Evolutionary conservation across 1,140 invertebrate genomes (phyloP).

Genomic region (Coboldia fuscipes): DNA sequence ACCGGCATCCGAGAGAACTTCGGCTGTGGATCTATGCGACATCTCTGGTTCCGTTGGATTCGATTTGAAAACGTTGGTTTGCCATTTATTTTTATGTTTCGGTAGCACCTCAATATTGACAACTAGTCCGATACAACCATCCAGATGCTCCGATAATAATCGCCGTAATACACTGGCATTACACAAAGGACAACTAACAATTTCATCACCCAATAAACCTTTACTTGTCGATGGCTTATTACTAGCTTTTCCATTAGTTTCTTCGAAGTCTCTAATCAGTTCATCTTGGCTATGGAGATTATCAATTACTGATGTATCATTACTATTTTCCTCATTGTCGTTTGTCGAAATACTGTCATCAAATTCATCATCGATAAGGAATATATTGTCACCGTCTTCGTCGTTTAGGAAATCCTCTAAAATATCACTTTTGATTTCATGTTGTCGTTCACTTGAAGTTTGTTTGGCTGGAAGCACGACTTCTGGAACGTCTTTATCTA

Average conservation of each 20-base stretch:
- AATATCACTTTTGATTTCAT: constrained; percentile 13
- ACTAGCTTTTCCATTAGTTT: constrained; percentile 8
- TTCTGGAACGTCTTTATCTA: constrained; percentile 2
- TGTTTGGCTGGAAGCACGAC: too few relatives aligned
- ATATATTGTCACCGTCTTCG: constrained; percentile 11
- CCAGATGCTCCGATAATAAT: constrained; percentile 12
- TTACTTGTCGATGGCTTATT: background rate
- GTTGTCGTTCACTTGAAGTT: constrained; percentile 8
- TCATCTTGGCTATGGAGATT: constrained; percentile 8
- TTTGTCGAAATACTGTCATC: constrained; percentile 8
- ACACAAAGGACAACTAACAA: constrained; percentile 22
- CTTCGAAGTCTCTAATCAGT: constrained; percentile 12
- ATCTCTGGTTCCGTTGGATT: too few relatives aligned
- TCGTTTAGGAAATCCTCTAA: constrained; percentile 9
- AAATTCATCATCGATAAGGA: constrained; percentile 16
- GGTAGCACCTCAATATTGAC: too few relatives aligned
- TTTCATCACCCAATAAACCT: constrained; percentile 8
- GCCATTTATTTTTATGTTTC: too few relatives aligned
- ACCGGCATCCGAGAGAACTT: too few relatives aligned
- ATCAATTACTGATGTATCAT: constrained; percentile 12
- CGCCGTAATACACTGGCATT: constrained; percentile 11
- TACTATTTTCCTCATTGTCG: constrained; percentile 10
- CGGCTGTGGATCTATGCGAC: too few relatives aligned
- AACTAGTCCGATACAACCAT: constrained; percentile 15
- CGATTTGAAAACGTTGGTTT: too few relatives aligned